phyloP scores from a whole-genome alignment of 2,888 invertebrate species.

The Trachelus stipa region DNA sequence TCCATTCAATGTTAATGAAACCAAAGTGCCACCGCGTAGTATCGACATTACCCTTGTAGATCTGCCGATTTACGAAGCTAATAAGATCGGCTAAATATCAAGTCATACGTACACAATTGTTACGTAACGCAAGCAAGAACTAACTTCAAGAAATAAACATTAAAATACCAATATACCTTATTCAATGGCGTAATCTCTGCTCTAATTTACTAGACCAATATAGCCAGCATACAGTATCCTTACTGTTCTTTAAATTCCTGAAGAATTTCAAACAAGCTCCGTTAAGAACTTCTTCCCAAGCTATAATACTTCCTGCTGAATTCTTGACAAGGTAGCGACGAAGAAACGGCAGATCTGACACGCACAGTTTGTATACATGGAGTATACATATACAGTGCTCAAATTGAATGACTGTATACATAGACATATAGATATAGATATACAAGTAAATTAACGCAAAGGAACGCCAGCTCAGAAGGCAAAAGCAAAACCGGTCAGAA shows the following conservation, averaged over 20 bases:
- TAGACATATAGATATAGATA: not conserved
- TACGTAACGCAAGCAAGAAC: not conserved
- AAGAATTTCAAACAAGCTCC: not conserved
- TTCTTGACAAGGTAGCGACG: conserved; percentile 45
- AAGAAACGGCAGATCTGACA: conserved; percentile 21
- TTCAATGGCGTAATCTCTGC: not conserved
- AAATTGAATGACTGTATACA: not conserved
- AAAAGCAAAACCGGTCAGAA: conserved; percentile 20
- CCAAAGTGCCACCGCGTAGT: not conserved
- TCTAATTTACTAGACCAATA: not conserved
- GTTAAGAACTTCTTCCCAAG: not conserved
- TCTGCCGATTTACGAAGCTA: not conserved
- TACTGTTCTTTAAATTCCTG: not conserved
- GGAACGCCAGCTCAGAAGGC: not conserved
- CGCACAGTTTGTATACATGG: not conserved
- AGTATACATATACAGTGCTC: not conserved
- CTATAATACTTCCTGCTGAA: conserved; percentile 29
- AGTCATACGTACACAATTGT: not conserved
- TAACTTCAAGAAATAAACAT: not conserved
- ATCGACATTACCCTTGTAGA: not conserved
- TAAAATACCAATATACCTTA: not conserved
- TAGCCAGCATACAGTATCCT: not conserved
- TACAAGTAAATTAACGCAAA: not conserved
- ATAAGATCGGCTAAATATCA: not conserved
- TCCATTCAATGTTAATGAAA: not conserved